Percentiles rank a stretch among this genome's conserved stretches.
These are phyloP conservation scores for Dissostichus mawsoni DNA, from an alignment of 2,113 vertebrate genomes.

Conservation along the genomic window DNA sequence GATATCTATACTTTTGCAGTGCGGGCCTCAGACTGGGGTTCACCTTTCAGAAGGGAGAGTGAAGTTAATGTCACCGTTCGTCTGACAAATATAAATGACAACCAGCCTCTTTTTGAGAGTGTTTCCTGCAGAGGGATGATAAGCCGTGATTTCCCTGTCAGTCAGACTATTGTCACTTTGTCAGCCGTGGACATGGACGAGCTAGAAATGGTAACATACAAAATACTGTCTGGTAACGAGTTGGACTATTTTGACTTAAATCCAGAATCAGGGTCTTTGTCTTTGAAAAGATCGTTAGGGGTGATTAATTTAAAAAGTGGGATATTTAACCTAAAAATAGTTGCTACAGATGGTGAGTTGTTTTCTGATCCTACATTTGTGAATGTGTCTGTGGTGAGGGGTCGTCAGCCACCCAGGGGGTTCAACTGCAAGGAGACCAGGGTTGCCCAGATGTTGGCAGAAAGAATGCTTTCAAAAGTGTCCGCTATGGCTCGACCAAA, in stretches of 20 bases:
- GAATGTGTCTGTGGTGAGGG: slow-evolving; percentile 94
- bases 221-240: slow-evolving; percentile 94
- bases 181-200: slow-evolving; percentile 97
- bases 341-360: slow-evolving; percentile 93
- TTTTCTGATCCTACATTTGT: slow-evolving; percentile 93
- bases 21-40: slow-evolving; percentile 96
- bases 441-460: slow-evolving; percentile 92
- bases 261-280: slow-evolving; percentile 92
- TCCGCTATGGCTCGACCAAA: slow-evolving; percentile 87
- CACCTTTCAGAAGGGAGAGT: slow-evolving; percentile 93
- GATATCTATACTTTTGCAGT: slow-evolving; percentile 92
- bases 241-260: slow-evolving; percentile 93
- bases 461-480: slow-evolving; percentile 93
- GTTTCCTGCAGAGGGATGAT: slow-evolving; percentile 93
- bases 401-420: slow-evolving; percentile 87
- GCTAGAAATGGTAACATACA: slow-evolving; percentile 91
- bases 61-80: slow-evolving; percentile 94
- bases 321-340: slow-evolving; percentile 90
- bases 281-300: slow-evolving; percentile 89
- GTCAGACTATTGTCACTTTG: slow-evolving; percentile 91
- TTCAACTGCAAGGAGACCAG: slow-evolving; percentile 94
- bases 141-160: slow-evolving; percentile 90
- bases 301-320: slow-evolving; percentile 87
- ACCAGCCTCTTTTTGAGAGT: slow-evolving; percentile 94
- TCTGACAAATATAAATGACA: slow-evolving; percentile 94